Evolutionary conservation across 2,888 invertebrate species (phyloP), one percentile per base, ranked within the genome.

Genomic region (Acholoe squamosa): DNA sequence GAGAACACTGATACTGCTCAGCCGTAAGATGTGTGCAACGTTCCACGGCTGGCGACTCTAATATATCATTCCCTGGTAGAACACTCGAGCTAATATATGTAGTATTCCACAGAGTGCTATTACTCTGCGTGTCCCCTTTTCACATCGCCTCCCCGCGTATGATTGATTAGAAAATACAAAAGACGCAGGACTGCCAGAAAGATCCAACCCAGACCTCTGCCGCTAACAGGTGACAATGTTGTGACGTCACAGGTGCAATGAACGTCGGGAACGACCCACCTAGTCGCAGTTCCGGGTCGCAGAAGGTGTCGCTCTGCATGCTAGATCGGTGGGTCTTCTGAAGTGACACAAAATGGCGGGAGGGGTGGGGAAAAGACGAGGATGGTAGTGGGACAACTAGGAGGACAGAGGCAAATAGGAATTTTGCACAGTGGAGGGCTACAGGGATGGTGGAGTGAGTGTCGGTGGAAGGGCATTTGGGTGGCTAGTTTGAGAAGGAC

Each of bases 101-200:
- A 28, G 28, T 71, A 71, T 71, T 28, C 71, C 71, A 1, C 31
- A 71, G 28, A 28, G 71, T 14, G 28, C 71, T 28, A 71, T 71
- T 71, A 71, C 71, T 71, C 71, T 28, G 71, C 71, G 7, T 3
- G 61, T 5, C 71, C 19, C 61, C 61, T 61, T 61, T 61, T 19
- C 61, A 61, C 61, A 61, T 14, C 61, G 61, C 61, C 14, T 71
- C 71, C 28, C 71, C 3, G 71, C 0, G 71, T 71, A 28, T 71
- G 71, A 71, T 71, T 71, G 71, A 71, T 71, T n/a, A 25, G 28
- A 71, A 61, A n/a, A 61, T 61, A 14, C 61, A n/a, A 61, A 61
- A 19, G n/a, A 61, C 22, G 22, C 19, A 3, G n/a, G 3, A 61
- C 61, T 61, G 61, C 61, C 22, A 43, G 43, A 43, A 43, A 43